Conservation (phyloP, 2,797 vertebrate genomes). For the Gymnodraco acuticeps region DNA sequence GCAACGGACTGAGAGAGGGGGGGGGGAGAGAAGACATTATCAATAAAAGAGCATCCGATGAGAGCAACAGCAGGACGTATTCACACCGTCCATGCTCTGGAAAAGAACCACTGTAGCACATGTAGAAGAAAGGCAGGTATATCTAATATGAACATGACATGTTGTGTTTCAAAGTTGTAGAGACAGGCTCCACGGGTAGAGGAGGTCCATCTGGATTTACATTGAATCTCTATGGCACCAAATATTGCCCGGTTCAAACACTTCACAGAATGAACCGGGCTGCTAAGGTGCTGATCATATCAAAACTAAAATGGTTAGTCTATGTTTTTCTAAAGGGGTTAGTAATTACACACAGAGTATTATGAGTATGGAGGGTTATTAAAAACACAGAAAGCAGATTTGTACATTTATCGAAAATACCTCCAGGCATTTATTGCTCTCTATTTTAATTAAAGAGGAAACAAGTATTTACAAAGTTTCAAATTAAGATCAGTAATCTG, state of each 20-base stretch:
- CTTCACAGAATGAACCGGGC: slow-evolving; percentile 53
- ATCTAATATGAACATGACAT: background rate
- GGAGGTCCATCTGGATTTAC: slow-evolving; percentile 80
- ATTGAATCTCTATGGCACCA: slow-evolving; percentile 75
- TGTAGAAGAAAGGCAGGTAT: background rate
- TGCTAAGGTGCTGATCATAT: slow-evolving; percentile 66
- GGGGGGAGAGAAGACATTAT: accelerated
- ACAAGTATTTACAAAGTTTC: no score
- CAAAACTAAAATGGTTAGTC: background rate
- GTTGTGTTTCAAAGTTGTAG: slow-evolving; percentile 82
- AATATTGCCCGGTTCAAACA: slow-evolving; percentile 61
- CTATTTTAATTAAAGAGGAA: no score
- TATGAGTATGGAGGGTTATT: no score
- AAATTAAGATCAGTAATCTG: no score
- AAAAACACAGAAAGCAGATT: no score
- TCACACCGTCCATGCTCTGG: no score
- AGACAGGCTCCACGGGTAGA: slow-evolving; percentile 70
- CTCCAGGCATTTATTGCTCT: no score
- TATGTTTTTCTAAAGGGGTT: no score
- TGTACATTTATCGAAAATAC: no score
- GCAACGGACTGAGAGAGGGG: slow-evolving; percentile 83
- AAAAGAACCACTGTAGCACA: no score
- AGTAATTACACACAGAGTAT: no score
- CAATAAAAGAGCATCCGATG: accelerated
- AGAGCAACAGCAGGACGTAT: no score